phyloP scores from a whole-genome alignment of 2,113 vertebrate genomes.

The Amblyornis subalaris region DNA sequence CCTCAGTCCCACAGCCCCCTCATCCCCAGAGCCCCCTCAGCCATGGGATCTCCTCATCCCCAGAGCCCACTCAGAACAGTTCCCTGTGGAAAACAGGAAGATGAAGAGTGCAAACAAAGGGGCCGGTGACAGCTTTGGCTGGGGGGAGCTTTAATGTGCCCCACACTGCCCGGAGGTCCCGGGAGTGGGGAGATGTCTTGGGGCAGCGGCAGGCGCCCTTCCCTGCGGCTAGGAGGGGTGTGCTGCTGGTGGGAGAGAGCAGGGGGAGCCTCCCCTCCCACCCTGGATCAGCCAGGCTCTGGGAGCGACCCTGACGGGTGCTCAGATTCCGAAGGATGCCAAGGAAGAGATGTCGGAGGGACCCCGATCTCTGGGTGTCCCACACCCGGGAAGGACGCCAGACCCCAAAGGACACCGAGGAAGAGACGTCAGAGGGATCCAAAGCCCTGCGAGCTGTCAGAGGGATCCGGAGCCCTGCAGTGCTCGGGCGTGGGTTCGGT shows the following conservation, averaged over 20 bases:
- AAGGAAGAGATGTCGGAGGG: neutral
- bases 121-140: neutral
- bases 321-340: neutral
- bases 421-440: accelerated
- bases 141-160: slow-evolving; percentile 3
- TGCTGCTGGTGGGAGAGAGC: accelerated
- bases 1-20: neutral
- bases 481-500: accelerated
- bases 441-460: accelerated
- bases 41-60: neutral
- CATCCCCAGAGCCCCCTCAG: neutral
- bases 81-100: accelerated
- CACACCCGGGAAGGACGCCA: accelerated
- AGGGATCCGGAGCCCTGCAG: neutral
- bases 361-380: neutral
- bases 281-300: neutral
- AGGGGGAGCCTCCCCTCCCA: too few species aligned
- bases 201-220: accelerated
- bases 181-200: accelerated
- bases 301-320: accelerated
- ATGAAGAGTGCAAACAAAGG: accelerated
- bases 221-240: neutral
- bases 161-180: accelerated
- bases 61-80: accelerated
- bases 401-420: neutral